Conservation (phyloP, 2,888 invertebrate species). For the Campoplex capitator region DNA sequence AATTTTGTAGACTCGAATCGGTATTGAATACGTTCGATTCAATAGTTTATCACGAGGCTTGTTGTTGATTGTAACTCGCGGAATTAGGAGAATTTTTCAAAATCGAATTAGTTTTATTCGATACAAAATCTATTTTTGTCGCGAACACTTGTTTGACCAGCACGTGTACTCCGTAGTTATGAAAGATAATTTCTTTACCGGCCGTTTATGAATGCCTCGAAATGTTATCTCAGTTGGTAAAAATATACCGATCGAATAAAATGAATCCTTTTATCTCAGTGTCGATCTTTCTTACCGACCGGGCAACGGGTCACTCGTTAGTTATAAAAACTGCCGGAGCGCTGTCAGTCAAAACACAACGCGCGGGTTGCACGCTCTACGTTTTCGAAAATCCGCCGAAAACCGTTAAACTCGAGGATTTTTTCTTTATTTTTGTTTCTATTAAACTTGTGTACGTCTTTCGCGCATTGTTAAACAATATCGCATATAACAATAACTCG, state of each 20-base stretch:
- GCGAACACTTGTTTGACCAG: too few relatives aligned
- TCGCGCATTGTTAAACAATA: not conserved
- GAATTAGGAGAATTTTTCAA: too few relatives aligned
- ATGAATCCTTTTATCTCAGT: too few relatives aligned
- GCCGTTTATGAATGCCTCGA: too few relatives aligned
- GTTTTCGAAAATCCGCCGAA: slow-evolving; percentile 39
- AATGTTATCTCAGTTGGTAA: not conserved
- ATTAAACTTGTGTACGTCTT: not conserved
- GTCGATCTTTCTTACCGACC: not conserved
- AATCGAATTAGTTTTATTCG: too few relatives aligned
- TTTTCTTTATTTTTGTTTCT: not conserved
- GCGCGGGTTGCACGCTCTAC: not conserved
- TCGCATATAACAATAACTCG: not conserved
- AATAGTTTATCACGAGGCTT: too few relatives aligned
- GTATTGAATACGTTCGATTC: too few relatives aligned
- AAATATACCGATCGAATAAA: not conserved
- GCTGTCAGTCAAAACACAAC: not conserved
- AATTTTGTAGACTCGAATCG: too few relatives aligned
- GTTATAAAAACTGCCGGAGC: not conserved
- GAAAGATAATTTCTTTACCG: too few relatives aligned
- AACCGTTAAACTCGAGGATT: not conserved
- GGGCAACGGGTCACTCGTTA: not conserved
- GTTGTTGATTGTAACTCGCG: too few relatives aligned
- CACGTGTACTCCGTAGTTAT: too few relatives aligned
- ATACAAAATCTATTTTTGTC: too few relatives aligned